Conservation (phyloP, 2,888 invertebrate genomes). For the Heliconius cydno region DNA sequence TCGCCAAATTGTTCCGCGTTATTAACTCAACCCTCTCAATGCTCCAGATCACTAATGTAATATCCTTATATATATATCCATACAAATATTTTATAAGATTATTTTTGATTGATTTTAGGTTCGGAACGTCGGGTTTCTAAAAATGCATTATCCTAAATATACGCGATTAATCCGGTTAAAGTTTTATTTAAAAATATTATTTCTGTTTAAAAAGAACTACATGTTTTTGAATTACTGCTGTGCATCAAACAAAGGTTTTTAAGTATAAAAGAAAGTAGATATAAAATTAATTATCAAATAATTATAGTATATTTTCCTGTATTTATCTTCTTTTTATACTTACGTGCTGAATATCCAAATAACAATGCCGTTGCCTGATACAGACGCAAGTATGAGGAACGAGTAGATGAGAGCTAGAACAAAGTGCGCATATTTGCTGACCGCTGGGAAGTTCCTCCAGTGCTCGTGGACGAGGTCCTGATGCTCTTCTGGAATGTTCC, state of each 20-base stretch:
- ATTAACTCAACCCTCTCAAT: conserved; percentile 54
- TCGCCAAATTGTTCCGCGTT: conserved; percentile 67
- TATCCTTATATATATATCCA: background rate
- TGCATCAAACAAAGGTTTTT: background rate
- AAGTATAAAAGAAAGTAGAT: too few species aligned
- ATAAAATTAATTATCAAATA: too few species aligned
- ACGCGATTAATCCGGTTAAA: too few species aligned
- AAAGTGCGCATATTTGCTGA: conserved; percentile 86
- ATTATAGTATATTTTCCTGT: background rate
- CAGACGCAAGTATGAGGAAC: conserved; percentile 83
- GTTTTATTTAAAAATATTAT: too few species aligned
- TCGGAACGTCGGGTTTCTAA: too few species aligned
- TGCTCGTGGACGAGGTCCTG: conserved; percentile 87
- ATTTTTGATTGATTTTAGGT: background rate
- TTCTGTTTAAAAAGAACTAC: too few species aligned
- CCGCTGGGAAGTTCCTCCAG: conserved; percentile 87
- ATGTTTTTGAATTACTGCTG: too few species aligned
- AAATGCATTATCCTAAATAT: too few species aligned
- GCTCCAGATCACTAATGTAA: background rate
- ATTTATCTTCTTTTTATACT: conserved; percentile 58
- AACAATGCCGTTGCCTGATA: conserved; percentile 88
- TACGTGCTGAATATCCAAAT: conserved; percentile 89
- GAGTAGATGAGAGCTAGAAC: conserved; percentile 86
- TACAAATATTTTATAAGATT: background rate
- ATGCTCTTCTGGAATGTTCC: conserved; percentile 87